A percentile compares a stretch with the other conserved stretches of the same genome.
Conservation (phyloP, 2,113 vertebrate genomes). For the human (Homo sapiens) region GRCh38 chr11:25341501-25342000, state of each 20-base stretch:
- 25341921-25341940: not conserved
- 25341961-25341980: not conserved
- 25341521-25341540: not conserved
- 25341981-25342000: not conserved
- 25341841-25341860: not conserved
- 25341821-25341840: not conserved
- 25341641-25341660: not conserved
- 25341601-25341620: not conserved
- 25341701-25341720: conserved; percentile 10
- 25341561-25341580: conserved; percentile 17
- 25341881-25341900: not conserved
- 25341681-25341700: not conserved
- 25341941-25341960: not conserved
- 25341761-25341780: not conserved
- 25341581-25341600: not conserved
- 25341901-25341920: not conserved
- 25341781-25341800: not conserved
- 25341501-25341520: not conserved
- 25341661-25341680: not conserved
- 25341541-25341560: not conserved
- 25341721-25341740: conserved; percentile 17
- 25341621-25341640: not conserved
- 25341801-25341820: not conserved
- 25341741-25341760: not conserved
- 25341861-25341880: not conserved